Base-by-base conservation (phyloP, 2,888 invertebrate species). In the Chloromyia formosa region DNA sequence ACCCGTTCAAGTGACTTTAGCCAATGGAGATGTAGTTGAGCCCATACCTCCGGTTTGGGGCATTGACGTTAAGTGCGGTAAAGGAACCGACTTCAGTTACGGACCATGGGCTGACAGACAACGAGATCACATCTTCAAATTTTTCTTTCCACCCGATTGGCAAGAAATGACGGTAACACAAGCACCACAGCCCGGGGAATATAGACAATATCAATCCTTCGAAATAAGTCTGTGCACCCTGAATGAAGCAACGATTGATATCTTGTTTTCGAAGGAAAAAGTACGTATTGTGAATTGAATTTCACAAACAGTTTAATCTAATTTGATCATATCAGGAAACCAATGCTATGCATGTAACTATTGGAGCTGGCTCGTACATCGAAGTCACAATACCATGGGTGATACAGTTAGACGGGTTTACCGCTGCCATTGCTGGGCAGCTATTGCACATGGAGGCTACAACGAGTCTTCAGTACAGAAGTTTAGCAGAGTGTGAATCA, bases 71-170 rank as follows among this genome's bases (percentile, higher is more conserved):
- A 97, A 96, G 84, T 95, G 96, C 83, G 94, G 96, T 0, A 97
- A 96, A 86, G 97, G 95, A 78, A 85, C 90, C 0, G 95, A 97
- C 82, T 95, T 99, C 81, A 97, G 97, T 84, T 99, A 98, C 82
- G 98, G 98, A 0, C 98, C 98, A 0, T 99, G 98, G 98, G 98
- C 98, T 1, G 98, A 99, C 83, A 89, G 97, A 69, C 98, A 99
- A 84, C 90, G 98, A 78, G 97, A 97, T 83, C 92, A 95, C 85
- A 87, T 99, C 42, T 98, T 95, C 86, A 95, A 92, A 86, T 97
- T 98, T 85, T 99, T 99, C 87, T 98, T 94, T 83, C 98, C 97
- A 7, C 92, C 93, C 78, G 93, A 94, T 83, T 95, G 92, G 86
- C 90, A 93, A 81, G 90, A 92, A 75, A 88, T 94, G 83, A 90